Evolutionary conservation across 1,140 invertebrate species (phyloP).

Genomic region (Lepidurus packardi): DNA sequence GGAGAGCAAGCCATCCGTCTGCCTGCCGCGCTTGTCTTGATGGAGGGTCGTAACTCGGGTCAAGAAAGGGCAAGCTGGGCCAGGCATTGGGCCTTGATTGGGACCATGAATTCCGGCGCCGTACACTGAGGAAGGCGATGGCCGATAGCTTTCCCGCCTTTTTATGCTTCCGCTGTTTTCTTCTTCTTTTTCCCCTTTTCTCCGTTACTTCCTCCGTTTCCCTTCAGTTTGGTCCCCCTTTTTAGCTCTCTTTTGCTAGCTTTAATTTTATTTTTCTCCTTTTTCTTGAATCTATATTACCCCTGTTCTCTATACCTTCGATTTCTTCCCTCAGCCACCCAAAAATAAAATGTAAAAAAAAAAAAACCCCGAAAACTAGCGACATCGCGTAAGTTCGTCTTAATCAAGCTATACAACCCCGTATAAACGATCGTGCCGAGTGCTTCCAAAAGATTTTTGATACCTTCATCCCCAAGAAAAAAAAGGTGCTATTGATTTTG

Average conservation of each 20-base stretch:
- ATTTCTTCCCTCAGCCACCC: not conserved
- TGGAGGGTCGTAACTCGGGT: conserved; percentile 13
- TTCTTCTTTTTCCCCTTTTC: conserved; percentile 21
- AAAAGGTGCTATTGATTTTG: conserved; percentile 5
- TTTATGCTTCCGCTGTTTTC: conserved; percentile 27
- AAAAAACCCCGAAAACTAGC: not conserved
- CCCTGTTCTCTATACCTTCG: too few species aligned
- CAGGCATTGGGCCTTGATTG: conserved; percentile 20
- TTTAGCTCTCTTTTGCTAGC: not conserved
- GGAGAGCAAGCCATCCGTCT: not conserved
- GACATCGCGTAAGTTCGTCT: not conserved
- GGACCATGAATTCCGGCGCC: conserved; percentile 20
- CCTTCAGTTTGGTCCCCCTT: not conserved
- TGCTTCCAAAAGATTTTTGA: not conserved
- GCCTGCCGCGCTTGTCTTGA: conserved; percentile 9
- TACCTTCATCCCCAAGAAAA: not conserved
- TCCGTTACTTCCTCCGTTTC: not conserved
- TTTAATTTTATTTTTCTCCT: not conserved
- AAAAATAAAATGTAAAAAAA: not conserved
- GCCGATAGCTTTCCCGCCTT: conserved; percentile 16
- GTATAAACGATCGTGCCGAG: not conserved
- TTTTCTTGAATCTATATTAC: too few species aligned
- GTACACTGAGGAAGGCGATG: conserved; percentile 14
- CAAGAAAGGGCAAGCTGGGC: conserved; percentile 17
- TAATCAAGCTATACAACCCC: conserved; percentile 4